Evolutionary conservation across 2,888 invertebrate genomes (phyloP), one percentile per base, ranked within the genome.

Genomic region (Rutpela maculata): DNA sequence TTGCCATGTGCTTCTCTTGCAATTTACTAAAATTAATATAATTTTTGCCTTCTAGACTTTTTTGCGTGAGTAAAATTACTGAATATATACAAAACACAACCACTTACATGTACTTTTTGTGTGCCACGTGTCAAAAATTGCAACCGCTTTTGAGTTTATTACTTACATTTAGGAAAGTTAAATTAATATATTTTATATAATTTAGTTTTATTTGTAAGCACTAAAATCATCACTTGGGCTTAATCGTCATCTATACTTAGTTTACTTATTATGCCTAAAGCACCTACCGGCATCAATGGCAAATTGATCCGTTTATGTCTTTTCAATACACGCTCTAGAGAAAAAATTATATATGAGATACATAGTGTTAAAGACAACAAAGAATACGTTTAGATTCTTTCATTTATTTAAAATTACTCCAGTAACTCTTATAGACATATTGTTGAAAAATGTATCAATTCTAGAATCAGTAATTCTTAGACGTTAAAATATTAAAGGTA

Each of bases 51-150:
- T 62, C n/a, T 55, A 57, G 31, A 73, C 62, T 19, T 76, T 74
- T 76, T 71, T 43, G 76, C 74, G 78, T 76, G 78, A 70, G 59
- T 57, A 31, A 76, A 76, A 76, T 76, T 78, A 62, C 50, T 62
- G 68, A 35, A 57, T 12, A 69, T 35, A n/a, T 57, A 77, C 68
- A 69, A 62, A 35, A 68, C 71, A 76, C 59, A 69, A 68, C 56
- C 18, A 50, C 18, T 66, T 75, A 71, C 31, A 62, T 70, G 43
- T 74, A 50, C 19, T 76, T 67, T 78, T 78, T 75, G 59, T 73
- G 19, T 59, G 77, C 70, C 77, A 77, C 77, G 77, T 71, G 77
- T 77, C 69, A 71, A 70, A 73, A 68, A 56, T 26, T n/a, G 26
- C 31, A 19, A 31, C 22, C 43, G 6, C 26, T 56, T 59, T 19